A percentile compares a stretch with the other conserved stretches of the same genome.
Conservation (phyloP, 2,888 invertebrate genomes). For the Chironomus tentans region DNA sequence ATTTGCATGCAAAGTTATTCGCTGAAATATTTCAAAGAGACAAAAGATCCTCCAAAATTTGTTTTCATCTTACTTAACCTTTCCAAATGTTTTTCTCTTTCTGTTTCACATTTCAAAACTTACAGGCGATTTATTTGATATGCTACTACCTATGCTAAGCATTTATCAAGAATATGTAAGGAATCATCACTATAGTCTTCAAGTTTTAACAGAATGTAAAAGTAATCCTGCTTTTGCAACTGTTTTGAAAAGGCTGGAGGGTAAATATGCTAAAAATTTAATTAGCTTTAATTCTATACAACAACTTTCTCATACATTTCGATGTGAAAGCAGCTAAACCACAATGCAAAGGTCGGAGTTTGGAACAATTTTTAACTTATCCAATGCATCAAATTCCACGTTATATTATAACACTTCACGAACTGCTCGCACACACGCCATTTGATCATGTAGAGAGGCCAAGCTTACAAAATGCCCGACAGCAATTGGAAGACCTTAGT, state of each 20-base stretch:
- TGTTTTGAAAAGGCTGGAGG: conserved; percentile 66
- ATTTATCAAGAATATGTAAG: conserved; percentile 93
- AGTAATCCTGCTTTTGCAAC: conserved; percentile 70
- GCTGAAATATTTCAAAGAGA: not conserved
- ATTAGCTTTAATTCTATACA: not conserved
- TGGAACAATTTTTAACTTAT: conserved; percentile 84
- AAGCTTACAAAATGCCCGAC: conserved; percentile 77
- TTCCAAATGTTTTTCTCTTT: not conserved
- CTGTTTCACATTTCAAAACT: not conserved
- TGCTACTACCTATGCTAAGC: conserved; percentile 87
- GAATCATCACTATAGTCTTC: conserved; percentile 88
- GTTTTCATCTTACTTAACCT: no score
- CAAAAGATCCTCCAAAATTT: not conserved
- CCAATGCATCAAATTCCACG: conserved; percentile 94
- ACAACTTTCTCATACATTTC: not conserved
- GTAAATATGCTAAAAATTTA: not conserved
- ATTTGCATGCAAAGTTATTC: not conserved
- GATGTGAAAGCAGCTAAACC: conserved; percentile 52
- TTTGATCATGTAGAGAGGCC: conserved; percentile 89
- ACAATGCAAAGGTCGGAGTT: conserved; percentile 70
- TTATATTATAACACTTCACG: conserved; percentile 85
- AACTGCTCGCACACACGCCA: conserved; percentile 82
- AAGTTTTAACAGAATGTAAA: conserved; percentile 86
- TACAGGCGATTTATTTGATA: conserved; percentile 85
- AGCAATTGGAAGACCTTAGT: conserved; percentile 76